Evolutionary conservation across 2,113 vertebrate species (phyloP), one percentile per base, ranked within the genome.

Genomic region (Spermophilus dauricus): DNA sequence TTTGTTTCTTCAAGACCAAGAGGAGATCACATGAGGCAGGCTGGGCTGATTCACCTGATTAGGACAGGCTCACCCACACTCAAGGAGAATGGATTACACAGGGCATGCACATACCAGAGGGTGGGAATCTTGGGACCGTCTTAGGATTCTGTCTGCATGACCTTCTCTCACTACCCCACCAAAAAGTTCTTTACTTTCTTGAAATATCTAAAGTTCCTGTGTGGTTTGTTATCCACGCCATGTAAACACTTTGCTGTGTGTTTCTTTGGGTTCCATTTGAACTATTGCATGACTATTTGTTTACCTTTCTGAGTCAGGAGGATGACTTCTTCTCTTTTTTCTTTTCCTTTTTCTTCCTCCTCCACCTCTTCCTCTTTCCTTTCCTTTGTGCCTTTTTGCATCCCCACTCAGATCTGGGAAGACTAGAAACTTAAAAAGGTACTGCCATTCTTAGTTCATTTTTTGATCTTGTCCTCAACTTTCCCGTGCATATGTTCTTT

Each of bases 381-480:
- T 28, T 22, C 61, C 24, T 58, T 61, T 42, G 4, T 22, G 16
- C 32, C 37, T 80, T 2, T 85, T 75, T 39, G n/a, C 32, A 34
- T 30, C 26, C 67, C 12, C 0, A 53, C 10, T 32, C 37, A 77
- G 24, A 76, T 65, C 37, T 63, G 39, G 39, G 22, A 22, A 94
- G 39, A 82, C 76, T 45, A 34, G 85, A 53, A 69, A 58, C 56
- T 80, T 94, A 58, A 75, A 45, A 78, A 86, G 53, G n/a, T 51
- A 20, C 86, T 91, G 78, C 14, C 22, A 13, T 32, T 63, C 37
- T 89, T 58, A 18, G 13, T 69, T 89, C 48, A n/a, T 17, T 42
- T 97, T 97, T 77, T 72, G 48, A 75, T 83, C 61, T 91, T 73
- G 70, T 82, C 75, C 72, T 94, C 75, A 91, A 86, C 42, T 58